Conservation (phyloP, 2,797 vertebrate species). For the Prunella strophiata region DNA sequence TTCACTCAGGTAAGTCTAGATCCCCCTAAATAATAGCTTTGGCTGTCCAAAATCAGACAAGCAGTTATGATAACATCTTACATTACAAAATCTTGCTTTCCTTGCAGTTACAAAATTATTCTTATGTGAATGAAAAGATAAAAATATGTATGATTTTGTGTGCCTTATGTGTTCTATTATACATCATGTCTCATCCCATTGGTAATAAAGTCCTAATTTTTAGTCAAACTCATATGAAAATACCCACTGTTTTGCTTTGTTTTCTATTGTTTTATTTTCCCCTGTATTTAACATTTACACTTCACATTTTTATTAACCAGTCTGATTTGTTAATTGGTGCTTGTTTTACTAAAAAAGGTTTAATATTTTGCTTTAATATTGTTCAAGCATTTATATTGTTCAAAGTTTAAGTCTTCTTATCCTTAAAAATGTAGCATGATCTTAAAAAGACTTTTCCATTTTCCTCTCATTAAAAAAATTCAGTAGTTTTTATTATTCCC, state of each 20-base stretch:
- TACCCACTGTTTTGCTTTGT: fast-evolving
- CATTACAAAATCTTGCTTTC: background rate
- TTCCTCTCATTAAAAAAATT: background rate
- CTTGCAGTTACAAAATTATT: background rate
- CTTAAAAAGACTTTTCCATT: background rate
- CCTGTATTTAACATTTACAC: background rate
- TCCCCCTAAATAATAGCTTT: background rate
- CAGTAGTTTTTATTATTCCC: background rate
- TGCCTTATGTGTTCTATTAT: background rate
- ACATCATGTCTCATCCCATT: background rate
- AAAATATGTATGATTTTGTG: background rate
- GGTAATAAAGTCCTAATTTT: background rate
- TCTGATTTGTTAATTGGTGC: background rate
- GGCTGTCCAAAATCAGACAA: background rate
- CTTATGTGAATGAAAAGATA: background rate
- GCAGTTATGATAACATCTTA: background rate
- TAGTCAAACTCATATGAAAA: background rate
- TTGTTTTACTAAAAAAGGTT: background rate
- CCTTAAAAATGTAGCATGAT: background rate
- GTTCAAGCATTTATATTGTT: background rate
- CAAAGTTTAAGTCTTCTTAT: background rate
- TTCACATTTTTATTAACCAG: background rate
- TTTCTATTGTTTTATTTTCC: background rate
- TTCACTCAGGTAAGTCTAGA: background rate
- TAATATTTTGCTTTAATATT: background rate